Evolutionary conservation across 2,797 vertebrate species (phyloP).

Genomic region (Danio kyathit): DNA sequence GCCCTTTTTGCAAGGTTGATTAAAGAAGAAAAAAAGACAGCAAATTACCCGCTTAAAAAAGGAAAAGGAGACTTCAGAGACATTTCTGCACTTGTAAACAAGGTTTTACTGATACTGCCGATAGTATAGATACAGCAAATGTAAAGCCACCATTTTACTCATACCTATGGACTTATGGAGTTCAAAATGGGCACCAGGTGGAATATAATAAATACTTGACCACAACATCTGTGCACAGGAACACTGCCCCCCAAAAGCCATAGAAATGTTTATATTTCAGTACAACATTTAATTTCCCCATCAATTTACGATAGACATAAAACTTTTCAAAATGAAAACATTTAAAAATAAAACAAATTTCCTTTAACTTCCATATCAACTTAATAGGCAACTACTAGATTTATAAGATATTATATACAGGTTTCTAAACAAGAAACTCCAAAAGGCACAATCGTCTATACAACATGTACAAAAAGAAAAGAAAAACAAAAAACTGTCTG

Average conservation of each 20-base stretch:
- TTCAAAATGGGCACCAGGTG: constrained; percentile 90
- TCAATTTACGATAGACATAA: constrained; percentile 80
- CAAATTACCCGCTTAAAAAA: neutral
- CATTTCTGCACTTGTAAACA: constrained; percentile 89
- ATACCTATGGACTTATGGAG: constrained; percentile 89
- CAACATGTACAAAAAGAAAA: constrained; percentile 96
- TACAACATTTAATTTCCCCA: constrained; percentile 92
- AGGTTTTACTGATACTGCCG: constrained; percentile 97
- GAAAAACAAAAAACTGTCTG: constrained; percentile 77
- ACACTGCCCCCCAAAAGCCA: constrained; percentile 89
- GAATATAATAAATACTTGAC: constrained; percentile 99
- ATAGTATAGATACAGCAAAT: constrained; percentile 94
- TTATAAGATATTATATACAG: constrained; percentile 94
- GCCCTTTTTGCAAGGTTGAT: constrained; percentile 11
- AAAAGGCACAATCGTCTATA: constrained; percentile 99
- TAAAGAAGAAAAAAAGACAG: constrained; percentile 2
- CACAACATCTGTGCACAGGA: constrained; percentile 98
- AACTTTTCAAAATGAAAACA: constrained; percentile 81
- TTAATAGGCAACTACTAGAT: constrained; percentile 89
- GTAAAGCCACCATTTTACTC: constrained; percentile 96
- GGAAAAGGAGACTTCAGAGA: constrained; percentile 39
- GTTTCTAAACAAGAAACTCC: constrained; percentile 93
- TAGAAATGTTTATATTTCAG: constrained; percentile 97
- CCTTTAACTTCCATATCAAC: constrained; percentile 64
- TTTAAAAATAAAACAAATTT: constrained; percentile 80